These are phyloP conservation scores for Saturnia japonica DNA, from an alignment of 2,888 invertebrate species.

Conservation along the genomic window DNA sequence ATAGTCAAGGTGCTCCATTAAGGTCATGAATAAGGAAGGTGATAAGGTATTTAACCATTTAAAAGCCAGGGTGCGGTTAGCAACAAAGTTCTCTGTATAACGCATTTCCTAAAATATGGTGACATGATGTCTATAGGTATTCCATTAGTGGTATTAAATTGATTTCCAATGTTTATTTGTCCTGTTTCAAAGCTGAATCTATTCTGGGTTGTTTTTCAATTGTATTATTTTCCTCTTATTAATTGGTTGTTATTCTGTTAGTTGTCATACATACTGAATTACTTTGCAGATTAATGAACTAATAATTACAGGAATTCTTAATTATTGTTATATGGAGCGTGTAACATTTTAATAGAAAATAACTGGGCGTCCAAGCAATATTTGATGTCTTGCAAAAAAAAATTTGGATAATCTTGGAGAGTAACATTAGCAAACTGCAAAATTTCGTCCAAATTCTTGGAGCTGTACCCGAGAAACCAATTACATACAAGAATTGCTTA, in stretches of 20 bases:
- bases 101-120: conserved; percentile 13
- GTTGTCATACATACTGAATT: background rate
- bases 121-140: conserved; percentile 29
- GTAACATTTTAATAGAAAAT: too few relatives aligned
- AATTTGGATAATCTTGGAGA: too few relatives aligned
- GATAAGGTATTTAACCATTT: conserved; percentile 9
- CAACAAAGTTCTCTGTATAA: conserved; percentile 19
- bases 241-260: background rate
- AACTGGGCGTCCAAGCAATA: too few relatives aligned
- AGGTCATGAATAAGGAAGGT: background rate
- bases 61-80: conserved; percentile 1
- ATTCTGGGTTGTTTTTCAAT: background rate
- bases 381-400: too few relatives aligned
- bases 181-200: background rate
- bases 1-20: background rate
- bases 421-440: too few relatives aligned
- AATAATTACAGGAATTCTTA: background rate
- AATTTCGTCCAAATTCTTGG: too few relatives aligned
- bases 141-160: conserved; percentile 42
- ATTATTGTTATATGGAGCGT: background rate
- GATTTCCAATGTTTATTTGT: background rate
- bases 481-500: too few relatives aligned
- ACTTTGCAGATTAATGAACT: background rate
- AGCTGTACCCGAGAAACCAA: too few relatives aligned
- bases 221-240: background rate